Evolutionary conservation across 2,113 vertebrate genomes (phyloP).

Genomic region (Mormoops blainvillei): DNA sequence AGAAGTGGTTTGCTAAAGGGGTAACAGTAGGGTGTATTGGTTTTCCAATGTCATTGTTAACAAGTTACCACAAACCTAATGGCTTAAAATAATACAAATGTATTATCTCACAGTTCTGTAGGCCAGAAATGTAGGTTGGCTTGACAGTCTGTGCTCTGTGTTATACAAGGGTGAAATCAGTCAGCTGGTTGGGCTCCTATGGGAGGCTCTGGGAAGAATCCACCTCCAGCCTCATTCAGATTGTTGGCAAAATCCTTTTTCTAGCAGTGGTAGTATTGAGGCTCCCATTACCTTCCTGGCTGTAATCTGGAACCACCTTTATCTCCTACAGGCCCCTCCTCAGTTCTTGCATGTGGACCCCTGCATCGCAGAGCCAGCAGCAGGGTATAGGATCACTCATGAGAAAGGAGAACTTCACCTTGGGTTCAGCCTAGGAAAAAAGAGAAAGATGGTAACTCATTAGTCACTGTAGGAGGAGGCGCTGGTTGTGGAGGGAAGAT

Average conservation of each 20-base stretch:
- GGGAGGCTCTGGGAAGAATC: background rate
- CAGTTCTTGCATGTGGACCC: background rate
- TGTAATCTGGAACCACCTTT: background rate
- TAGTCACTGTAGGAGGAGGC: background rate
- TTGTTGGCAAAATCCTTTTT: background rate
- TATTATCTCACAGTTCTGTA: background rate
- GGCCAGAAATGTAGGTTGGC: background rate
- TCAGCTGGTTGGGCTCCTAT: background rate
- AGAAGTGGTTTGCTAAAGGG: background rate
- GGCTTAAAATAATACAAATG: background rate
- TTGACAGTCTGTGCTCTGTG: background rate
- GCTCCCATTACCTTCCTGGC: background rate
- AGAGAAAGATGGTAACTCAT: background rate
- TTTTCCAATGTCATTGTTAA: background rate
- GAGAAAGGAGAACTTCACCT: background rate
- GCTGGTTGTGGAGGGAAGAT: background rate
- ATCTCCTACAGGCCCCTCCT: background rate
- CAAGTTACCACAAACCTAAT: background rate
- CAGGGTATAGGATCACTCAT: background rate
- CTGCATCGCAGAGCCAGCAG: background rate
- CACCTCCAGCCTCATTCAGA: background rate
- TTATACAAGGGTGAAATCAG: background rate
- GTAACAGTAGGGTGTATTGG: background rate
- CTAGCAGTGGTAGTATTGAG: background rate
- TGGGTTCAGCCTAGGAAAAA: background rate